These are phyloP conservation scores for Chouioia cunea DNA, from an alignment of 2,888 invertebrate species.

Conservation along the genomic window DNA sequence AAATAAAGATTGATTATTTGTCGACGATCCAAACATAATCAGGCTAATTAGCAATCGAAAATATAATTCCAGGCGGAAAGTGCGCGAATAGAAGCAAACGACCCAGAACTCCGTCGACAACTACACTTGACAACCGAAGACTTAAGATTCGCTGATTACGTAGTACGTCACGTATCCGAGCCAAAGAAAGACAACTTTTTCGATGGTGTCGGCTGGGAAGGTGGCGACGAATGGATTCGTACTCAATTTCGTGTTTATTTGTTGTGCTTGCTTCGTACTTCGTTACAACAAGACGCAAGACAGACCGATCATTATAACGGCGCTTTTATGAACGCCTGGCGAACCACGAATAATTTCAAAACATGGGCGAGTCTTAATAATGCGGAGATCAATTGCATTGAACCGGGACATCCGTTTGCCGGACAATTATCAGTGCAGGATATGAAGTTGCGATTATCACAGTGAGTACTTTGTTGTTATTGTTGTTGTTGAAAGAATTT, in stretches of 20 bases:
- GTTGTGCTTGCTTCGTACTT: conserved; percentile 84
- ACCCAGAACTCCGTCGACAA: conserved; percentile 83
- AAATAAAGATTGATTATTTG: too few species aligned
- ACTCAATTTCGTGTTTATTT: conserved; percentile 92
- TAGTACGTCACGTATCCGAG: conserved; percentile 80
- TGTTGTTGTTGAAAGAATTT: background rate
- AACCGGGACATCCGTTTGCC: conserved; percentile 92
- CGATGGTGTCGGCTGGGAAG: conserved; percentile 86
- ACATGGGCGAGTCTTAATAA: conserved; percentile 79
- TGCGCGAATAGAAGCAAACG: conserved; percentile 85
- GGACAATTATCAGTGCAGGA: conserved; percentile 95
- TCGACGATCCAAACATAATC: too few species aligned
- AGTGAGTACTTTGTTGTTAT: conserved; percentile 74
- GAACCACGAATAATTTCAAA: conserved; percentile 88
- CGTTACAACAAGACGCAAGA: conserved; percentile 80
- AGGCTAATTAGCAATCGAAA: background rate
- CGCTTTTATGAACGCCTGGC: conserved; percentile 86
- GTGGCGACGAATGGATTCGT: conserved; percentile 97
- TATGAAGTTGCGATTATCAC: conserved; percentile 91
- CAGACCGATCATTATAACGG: conserved; percentile 91
- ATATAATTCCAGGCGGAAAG: conserved; percentile 75
- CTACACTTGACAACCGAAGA: conserved; percentile 95
- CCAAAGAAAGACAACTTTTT: conserved; percentile 78
- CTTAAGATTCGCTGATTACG: conserved; percentile 92
- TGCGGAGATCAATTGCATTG: conserved; percentile 63